A percentile compares a stretch with the other conserved stretches of the same genome.
phyloP scores from a whole-genome alignment of 2,888 invertebrate genomes.

The Chrysina gloriosa region DNA sequence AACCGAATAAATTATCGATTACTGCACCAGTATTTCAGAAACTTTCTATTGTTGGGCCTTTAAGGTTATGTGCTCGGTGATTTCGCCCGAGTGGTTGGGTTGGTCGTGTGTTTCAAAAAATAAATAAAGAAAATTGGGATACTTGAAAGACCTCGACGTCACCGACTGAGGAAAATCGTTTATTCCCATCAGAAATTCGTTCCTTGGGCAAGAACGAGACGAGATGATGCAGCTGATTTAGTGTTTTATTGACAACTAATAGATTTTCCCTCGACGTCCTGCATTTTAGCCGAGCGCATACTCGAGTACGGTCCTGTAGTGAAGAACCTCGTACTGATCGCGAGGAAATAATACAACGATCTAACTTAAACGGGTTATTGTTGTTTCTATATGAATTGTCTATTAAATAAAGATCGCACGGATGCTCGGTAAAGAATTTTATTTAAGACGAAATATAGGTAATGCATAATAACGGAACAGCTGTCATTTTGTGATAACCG shows the following conservation, averaged over 20 bases:
- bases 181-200: conserved; percentile 2
- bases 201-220: neutral
- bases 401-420: conserved; percentile 15
- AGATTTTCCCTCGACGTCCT: conserved; percentile 12
- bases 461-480: conserved; percentile 43
- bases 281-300: conserved; percentile 29
- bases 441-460: conserved; percentile 30
- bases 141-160: neutral
- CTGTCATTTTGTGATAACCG: conserved; percentile 44
- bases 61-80: conserved; percentile 26
- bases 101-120: neutral
- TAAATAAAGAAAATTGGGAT: neutral
- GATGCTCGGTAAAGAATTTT: conserved; percentile 8
- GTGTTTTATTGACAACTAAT: conserved; percentile 28
- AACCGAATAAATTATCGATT: conserved; percentile 30
- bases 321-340: conserved; percentile 25
- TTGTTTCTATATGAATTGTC: conserved; percentile 18
- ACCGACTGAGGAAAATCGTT: neutral
- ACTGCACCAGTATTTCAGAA: conserved; percentile 5
- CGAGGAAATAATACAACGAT: conserved; percentile 22
- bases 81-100: too few relatives aligned
- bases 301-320: conserved; percentile 31
- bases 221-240: conserved; percentile 5
- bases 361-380: conserved; percentile 26
- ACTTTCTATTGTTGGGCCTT: conserved; percentile 24